phyloP scores from a whole-genome alignment of 2,113 vertebrate genomes.

The Chloroceryle aenea region DNA sequence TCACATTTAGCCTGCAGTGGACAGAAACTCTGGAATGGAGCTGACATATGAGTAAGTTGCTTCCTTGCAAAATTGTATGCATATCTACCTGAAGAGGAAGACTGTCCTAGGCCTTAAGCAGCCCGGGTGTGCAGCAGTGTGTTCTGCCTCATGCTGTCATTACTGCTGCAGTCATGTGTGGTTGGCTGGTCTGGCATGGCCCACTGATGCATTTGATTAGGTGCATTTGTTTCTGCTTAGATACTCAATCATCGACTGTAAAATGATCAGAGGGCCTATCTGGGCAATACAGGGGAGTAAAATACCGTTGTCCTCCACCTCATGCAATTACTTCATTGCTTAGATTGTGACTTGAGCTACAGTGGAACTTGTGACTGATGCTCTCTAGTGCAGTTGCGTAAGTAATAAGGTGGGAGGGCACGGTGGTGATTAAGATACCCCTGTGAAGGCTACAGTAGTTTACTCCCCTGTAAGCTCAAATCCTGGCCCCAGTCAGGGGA shows the following conservation, averaged over 20 bases:
- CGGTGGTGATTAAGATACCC: background rate
- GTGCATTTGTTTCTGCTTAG: constrained; percentile 26
- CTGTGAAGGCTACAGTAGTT: background rate
- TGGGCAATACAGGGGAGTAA: background rate
- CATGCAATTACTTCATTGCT: background rate
- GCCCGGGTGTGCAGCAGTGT: background rate
- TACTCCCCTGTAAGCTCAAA: background rate
- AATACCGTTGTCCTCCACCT: background rate
- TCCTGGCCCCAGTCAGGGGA: background rate
- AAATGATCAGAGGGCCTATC: background rate
- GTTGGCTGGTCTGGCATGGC: background rate
- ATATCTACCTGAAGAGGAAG: background rate
- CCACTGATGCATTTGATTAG: background rate
- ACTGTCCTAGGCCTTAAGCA: background rate
- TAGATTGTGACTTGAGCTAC: background rate
- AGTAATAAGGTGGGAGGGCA: background rate
- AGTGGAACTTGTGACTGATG: background rate
- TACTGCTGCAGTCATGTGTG: background rate
- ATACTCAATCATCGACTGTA: background rate
- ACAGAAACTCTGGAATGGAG: background rate
- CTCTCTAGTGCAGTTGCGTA: background rate
- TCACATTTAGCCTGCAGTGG: background rate
- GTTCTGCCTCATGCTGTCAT: background rate
- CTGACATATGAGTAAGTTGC: background rate
- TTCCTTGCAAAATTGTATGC: background rate